These are phyloP conservation scores for Pogonomyrmex californicus DNA, from an alignment of 1,140 invertebrate genomes.

Conservation along the genomic window DNA sequence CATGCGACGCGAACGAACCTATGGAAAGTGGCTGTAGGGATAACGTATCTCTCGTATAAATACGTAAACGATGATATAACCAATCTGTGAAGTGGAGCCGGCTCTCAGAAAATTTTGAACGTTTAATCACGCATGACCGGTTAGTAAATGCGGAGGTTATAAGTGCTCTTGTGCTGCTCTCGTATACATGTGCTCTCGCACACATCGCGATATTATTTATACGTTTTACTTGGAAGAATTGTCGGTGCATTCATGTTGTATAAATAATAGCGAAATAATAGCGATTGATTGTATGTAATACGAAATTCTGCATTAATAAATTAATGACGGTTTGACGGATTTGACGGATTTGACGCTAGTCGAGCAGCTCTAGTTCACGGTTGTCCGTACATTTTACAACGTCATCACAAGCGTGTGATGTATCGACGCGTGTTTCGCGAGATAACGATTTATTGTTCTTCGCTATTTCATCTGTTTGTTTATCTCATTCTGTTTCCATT, in stretches of 20 bases:
- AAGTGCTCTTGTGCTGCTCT: too few relatives aligned
- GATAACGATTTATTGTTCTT: background rate
- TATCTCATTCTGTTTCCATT: background rate
- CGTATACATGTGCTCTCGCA: background rate
- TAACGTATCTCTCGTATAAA: background rate
- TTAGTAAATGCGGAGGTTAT: background rate
- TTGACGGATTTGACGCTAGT: too few relatives aligned
- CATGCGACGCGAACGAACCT: too few relatives aligned
- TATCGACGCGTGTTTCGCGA: background rate
- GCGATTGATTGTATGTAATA: background rate
- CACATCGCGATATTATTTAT: background rate
- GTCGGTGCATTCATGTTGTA: background rate
- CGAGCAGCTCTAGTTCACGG: background rate
- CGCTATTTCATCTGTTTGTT: background rate
- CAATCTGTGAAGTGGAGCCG: conserved; percentile 26
- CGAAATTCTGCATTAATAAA: background rate
- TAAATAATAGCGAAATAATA: background rate
- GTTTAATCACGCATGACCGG: background rate
- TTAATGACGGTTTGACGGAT: background rate
- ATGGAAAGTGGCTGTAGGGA: background rate
- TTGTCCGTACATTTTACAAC: background rate
- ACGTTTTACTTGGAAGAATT: background rate
- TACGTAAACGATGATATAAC: conserved; percentile 34
- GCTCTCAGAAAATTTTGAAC: conserved; percentile 44
- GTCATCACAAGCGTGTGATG: background rate